These are phyloP conservation scores for Ischnus inquisitorius DNA, from an alignment of 2,888 invertebrate genomes.

Conservation along the genomic window DNA sequence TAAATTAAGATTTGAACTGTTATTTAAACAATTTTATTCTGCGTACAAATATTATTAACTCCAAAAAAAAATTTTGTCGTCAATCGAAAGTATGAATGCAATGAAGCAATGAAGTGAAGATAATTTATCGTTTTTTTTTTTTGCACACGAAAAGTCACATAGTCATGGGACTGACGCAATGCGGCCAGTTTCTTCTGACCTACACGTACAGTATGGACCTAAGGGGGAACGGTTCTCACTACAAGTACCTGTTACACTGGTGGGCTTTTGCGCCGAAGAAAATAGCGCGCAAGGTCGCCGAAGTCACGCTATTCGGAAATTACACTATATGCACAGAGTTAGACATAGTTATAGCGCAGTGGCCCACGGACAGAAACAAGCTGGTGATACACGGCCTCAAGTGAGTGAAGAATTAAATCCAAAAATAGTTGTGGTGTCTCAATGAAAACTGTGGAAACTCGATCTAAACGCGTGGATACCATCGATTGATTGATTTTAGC, in stretches of 20 bases:
- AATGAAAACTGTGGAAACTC: not conserved
- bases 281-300: slow-evolving; percentile 87
- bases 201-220: slow-evolving; percentile 90
- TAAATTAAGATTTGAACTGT: not conserved
- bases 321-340: slow-evolving; percentile 86
- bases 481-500: slow-evolving; percentile 70
- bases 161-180: slow-evolving; percentile 97
- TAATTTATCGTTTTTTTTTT: not conserved
- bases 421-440: not conserved
- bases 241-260: slow-evolving; percentile 90
- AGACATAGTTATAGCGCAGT: slow-evolving; percentile 90
- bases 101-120: not conserved
- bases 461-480: slow-evolving; percentile 28
- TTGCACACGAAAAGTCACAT: slow-evolving; percentile 89
- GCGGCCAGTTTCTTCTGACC: slow-evolving; percentile 96
- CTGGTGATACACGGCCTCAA: slow-evolving; percentile 90
- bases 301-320: slow-evolving; percentile 88
- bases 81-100: not conserved
- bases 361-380: slow-evolving; percentile 89
- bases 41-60: not conserved
- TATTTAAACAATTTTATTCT: not conserved
- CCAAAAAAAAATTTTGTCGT: too few relatives aligned
- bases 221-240: slow-evolving; percentile 87
- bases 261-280: slow-evolving; percentile 88
- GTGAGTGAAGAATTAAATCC: slow-evolving; percentile 84